Conservation (phyloP, 2,113 vertebrate genomes). For the Silurus asotus region DNA sequence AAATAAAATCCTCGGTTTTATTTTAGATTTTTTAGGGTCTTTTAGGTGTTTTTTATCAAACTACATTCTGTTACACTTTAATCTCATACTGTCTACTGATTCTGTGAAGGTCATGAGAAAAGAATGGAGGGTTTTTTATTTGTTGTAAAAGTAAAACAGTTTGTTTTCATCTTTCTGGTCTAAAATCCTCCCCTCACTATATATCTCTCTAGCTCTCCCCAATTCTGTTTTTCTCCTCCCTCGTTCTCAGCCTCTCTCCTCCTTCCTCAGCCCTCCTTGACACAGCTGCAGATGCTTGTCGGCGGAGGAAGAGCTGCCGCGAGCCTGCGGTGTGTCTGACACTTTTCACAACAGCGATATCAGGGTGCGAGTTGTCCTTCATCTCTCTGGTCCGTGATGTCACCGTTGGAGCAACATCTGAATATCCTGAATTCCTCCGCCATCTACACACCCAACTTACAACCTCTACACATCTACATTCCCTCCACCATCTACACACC, state of each 20-base stretch:
- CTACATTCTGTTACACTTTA: not conserved
- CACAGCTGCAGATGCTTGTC: conserved; percentile 72
- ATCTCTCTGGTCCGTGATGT: conserved; percentile 54
- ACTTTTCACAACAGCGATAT: conserved; percentile 76
- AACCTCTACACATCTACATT: too few relatives aligned
- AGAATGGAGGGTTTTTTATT: not conserved
- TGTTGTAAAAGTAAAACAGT: not conserved
- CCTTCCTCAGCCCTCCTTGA: not conserved
- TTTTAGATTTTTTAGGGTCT: not conserved
- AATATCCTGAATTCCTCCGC: not conserved
- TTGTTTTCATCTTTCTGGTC: not conserved
- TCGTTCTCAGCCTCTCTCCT: not conserved
- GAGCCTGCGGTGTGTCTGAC: conserved; percentile 71
- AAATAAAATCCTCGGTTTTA: not conserved
- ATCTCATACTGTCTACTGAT: not conserved
- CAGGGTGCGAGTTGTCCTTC: conserved; percentile 65
- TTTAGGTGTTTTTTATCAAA: not conserved
- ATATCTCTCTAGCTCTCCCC: not conserved
- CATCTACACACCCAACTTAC: too few relatives aligned
- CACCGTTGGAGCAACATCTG: not conserved
- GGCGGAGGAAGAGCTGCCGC: conserved; percentile 67
- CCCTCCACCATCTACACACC: too few relatives aligned
- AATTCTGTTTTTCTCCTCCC: not conserved
- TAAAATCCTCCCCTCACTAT: not conserved
- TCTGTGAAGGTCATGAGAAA: not conserved